Conservation (phyloP, 2,888 invertebrate species). For the Biston betularia region DNA sequence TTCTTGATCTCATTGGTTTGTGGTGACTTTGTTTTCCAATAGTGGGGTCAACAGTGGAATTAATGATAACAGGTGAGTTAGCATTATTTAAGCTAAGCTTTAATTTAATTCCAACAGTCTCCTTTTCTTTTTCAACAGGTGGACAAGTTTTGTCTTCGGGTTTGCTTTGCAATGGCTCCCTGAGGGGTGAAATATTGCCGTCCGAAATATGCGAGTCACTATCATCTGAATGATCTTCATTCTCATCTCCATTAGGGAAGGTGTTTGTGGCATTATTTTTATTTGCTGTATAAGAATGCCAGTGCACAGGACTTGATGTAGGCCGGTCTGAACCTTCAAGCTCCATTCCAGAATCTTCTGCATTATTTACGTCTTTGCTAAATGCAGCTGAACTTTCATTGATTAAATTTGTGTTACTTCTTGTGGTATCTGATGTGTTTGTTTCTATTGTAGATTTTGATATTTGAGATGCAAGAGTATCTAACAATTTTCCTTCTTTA, state of each 20-base stretch:
- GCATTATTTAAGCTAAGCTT: conserved; percentile 81
- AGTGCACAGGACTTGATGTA: conserved; percentile 54
- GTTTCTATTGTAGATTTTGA: conserved; percentile 56
- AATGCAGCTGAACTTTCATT: conserved; percentile 60
- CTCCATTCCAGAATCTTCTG: conserved; percentile 66
- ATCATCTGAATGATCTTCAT: conserved; percentile 68
- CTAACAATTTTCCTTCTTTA: conserved; percentile 58
- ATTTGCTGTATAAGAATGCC: conserved; percentile 53
- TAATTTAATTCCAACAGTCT: conserved; percentile 75
- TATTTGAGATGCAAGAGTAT: conserved; percentile 58
- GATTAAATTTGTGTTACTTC: conserved; percentile 67
- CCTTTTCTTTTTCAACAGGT: conserved; percentile 65
- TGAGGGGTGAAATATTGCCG: conserved; percentile 54
- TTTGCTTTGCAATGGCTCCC: conserved; percentile 50
- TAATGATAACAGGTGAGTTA: conserved; percentile 81
- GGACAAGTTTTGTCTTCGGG: conserved; percentile 53
- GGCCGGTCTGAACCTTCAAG: conserved; percentile 62
- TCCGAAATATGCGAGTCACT: conserved; percentile 67
- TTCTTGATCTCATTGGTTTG: conserved; percentile 72
- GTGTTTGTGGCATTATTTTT: conserved; percentile 43
- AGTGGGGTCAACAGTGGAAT: conserved; percentile 82
- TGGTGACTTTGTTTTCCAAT: conserved; percentile 69
- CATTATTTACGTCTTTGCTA: conserved; percentile 65
- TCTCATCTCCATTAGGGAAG: conserved; percentile 73
- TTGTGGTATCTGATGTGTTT: conserved; percentile 57